These are phyloP conservation scores for Pissodes strobi DNA, from an alignment of 1,140 invertebrate genomes.

Conservation along the genomic window DNA sequence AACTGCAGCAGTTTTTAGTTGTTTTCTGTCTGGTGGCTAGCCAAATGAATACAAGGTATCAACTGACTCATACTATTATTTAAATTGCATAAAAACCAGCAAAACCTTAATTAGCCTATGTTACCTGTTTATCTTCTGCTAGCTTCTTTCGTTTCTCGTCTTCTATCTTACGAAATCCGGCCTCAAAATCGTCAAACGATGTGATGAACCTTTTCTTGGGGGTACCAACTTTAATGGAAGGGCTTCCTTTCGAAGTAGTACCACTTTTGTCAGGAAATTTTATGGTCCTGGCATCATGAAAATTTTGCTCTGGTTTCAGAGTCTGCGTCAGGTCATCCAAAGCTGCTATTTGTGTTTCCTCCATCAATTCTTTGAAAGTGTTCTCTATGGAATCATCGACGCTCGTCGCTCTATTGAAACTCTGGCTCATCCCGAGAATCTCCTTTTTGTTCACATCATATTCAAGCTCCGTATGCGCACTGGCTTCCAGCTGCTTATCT, in stretches of 20 bases:
- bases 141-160: neutral
- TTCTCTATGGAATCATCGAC: constrained; percentile 57
- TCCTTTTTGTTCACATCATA: constrained; percentile 22
- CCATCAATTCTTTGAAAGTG: constrained; percentile 62
- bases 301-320: constrained; percentile 49
- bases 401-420: constrained; percentile 2
- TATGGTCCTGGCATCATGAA: constrained; percentile 47
- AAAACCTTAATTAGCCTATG: neutral
- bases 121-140: constrained; percentile 22
- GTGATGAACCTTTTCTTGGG: constrained; percentile 53
- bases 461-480: neutral
- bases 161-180: constrained; percentile 19
- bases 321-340: constrained; percentile 53
- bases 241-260: constrained; percentile 40
- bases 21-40: neutral
- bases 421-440: constrained; percentile 17
- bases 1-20: no score
- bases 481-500: neutral
- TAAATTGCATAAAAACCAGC: neutral
- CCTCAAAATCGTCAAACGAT: constrained; percentile 51
- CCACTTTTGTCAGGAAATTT: constrained; percentile 51
- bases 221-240: constrained; percentile 36
- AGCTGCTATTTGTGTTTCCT: constrained; percentile 61
- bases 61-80: no score
- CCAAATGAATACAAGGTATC: no score